Base-by-base conservation (phyloP, 2,888 invertebrate genomes). In the Pinctada fucata region DNA sequence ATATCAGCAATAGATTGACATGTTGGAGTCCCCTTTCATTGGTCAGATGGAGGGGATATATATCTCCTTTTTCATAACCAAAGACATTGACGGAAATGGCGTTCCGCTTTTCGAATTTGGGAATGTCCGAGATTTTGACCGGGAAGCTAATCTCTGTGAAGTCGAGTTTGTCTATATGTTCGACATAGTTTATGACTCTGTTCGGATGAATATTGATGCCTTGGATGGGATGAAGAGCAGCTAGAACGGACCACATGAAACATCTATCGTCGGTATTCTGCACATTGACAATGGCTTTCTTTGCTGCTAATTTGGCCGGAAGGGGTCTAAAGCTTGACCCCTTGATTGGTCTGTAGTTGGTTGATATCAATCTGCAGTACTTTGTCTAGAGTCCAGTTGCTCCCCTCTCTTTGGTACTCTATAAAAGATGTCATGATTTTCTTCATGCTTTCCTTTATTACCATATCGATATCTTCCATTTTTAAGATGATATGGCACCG, bases 81-180 rank as follows among this genome's bases (percentile, higher is more conserved):
- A 80, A 80, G 0, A 80, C 82, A 68, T 80, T 82, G 74, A 82
- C 66, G 45, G 78, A 72, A 10, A 83, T 69, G 1, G 71, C 48
- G 67, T 83, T 81, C 50, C 71, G 69, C 31, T 69, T 78, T 51
- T 83, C 83, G 65, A 83, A 79, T 31, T 78, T 79, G 1, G 47
- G n/a, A 6, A 81, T 63, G 51, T 78, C 75, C 13, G 6, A 13
- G 2, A 81, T 6, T 8, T 48, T 51, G 0, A 79, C 71, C 2
- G 81, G 78, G 31, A 68, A 76, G 31, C 47, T 1, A 3, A 79
- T 78, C 2, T 63, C 76, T 10, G 68, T 48, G 50, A 80, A 71
- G 50, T 82, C 51, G n/a, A 80, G 47, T 3, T 76, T 68, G 45
- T 69, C 63, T 6, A 50, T 50, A 16, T 70, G 16, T 50, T 49